phyloP scores from a whole-genome alignment of 2,888 invertebrate species.

The Callimorpha dominula region DNA sequence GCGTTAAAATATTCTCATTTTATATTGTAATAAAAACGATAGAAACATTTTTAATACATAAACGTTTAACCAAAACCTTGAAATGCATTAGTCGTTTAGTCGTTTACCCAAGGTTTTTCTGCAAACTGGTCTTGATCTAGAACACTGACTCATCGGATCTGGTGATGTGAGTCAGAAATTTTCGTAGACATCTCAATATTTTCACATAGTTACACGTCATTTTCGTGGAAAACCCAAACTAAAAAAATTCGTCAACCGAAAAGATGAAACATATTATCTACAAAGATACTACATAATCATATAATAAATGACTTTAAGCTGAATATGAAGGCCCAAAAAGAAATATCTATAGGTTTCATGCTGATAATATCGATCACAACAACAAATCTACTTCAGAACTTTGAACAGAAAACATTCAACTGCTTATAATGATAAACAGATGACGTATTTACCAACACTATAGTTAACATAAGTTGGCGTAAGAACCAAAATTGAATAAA shows the following conservation, averaged over 20 bases:
- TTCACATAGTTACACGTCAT: constrained; percentile 21
- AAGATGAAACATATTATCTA: too few species aligned
- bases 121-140: background rate
- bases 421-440: constrained; percentile 13
- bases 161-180: constrained; percentile 38
- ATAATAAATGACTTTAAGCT: background rate
- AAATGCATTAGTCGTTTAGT: background rate
- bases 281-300: background rate
- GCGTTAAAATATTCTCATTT: background rate
- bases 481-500: too few species aligned
- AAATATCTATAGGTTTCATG: constrained; percentile 5
- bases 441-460: background rate
- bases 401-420: constrained; percentile 10
- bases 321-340: background rate
- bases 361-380: background rate
- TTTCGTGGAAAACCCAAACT: constrained; percentile 22
- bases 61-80: background rate
- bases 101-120: background rate
- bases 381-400: background rate
- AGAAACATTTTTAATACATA: background rate
- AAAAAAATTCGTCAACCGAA: constrained; percentile 18
- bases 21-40: background rate
- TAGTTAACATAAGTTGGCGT: too few species aligned
- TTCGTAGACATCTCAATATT: constrained; percentile 13
- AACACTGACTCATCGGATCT: constrained; percentile 32